Base-by-base conservation (phyloP, 92 coral and sea anemone genomes). In the Epizoanthus stellaris region DNA sequence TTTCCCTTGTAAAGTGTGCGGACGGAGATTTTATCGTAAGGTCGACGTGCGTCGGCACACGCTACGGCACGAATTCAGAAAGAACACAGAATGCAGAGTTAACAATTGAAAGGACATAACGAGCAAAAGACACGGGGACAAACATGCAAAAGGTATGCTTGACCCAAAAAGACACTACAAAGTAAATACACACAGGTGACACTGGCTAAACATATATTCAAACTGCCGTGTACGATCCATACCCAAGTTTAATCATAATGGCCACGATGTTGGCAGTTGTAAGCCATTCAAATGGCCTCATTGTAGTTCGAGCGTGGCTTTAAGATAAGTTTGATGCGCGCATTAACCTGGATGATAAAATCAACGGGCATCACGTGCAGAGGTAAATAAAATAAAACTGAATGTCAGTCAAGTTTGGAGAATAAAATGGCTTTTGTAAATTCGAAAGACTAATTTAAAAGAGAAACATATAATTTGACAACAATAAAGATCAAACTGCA, bases 1-100 rank as follows among this genome's bases (percentile, higher is more conserved):
- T 1, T 94, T 94, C 52, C 95, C 98, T 15, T 94, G 98, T 47
- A 90, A 92, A 56, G 89, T 94, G 38, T 94, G 98, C 43, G 98
- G 98, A 17, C 71, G 98, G 47, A 45, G 98, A 13, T 94, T 94
- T 52, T 94, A 94, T 86, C 89, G 98, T 8, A 94, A 94, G 65
- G 98, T 94, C 4, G 98, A 94, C 65, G 98, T 94, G 36, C 84
- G 98, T n/a, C 36, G 98, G 5, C 98, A 94, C 67, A 94, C 95
- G 1, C 86, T 94, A 73, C 80, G 98, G 30, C 98, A 94, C 75
- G 98, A 94, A 72, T 94, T 82, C 70, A 73, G 95, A 76, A 82
- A 90, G 59, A 90, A 85, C 61, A 53, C 82, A 2, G 89, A 80
- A 1, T 74, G 82, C 40, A 75, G 87, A 53, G 73, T 7, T 16